These are phyloP conservation scores for Diaprepes abbreviatus DNA, from an alignment of 2,888 invertebrate species.

Conservation along the genomic window DNA sequence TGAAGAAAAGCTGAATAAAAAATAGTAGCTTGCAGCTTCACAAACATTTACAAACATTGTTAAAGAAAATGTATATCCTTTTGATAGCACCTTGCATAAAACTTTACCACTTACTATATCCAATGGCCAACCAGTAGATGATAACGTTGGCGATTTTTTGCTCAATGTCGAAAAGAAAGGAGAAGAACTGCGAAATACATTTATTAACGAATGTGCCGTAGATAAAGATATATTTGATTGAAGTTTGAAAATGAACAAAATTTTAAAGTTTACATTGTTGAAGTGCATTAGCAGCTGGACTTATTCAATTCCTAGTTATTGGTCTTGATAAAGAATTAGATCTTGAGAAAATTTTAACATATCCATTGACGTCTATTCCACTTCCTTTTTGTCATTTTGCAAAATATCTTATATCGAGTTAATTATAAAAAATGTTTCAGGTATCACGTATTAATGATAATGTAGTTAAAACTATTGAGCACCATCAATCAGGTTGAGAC, in stretches of 20 bases:
- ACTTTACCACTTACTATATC: neutral
- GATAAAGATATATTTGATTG: neutral
- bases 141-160: conserved; percentile 5
- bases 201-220: conserved; percentile 7
- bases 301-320: no score
- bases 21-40: neutral
- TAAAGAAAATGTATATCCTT: conserved; percentile 6
- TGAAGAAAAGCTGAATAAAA: neutral
- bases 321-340: no score
- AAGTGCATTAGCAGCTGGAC: neutral
- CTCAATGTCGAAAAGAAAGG: conserved; percentile 1
- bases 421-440: no score
- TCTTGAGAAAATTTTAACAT: conserved; percentile 52
- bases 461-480: conserved; percentile 25
- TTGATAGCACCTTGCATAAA: conserved; percentile 3
- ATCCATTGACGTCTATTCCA: conserved; percentile 57
- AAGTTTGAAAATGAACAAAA: conserved; percentile 11
- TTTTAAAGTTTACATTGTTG: neutral
- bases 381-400: conserved; percentile 55
- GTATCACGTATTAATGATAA: conserved; percentile 53
- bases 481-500: conserved; percentile 43
- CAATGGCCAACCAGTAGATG: neutral
- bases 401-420: conserved; percentile 52
- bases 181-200: neutral
- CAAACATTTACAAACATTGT: neutral